Evolutionary conservation across 2,888 invertebrate genomes (phyloP).

Genomic region (Tortricodes alternella): DNA sequence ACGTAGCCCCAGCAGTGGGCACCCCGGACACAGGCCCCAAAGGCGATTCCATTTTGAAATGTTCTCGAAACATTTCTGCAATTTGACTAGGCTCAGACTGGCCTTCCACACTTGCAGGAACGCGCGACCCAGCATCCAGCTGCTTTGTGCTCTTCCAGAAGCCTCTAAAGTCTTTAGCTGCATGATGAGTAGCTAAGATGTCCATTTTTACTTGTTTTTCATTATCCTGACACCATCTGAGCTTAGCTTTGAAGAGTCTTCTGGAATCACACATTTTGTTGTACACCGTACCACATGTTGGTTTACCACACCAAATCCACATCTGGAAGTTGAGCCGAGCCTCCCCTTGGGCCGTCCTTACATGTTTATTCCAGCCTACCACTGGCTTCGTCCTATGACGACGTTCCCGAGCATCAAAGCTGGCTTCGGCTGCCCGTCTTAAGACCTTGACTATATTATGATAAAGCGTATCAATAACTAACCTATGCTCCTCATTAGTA

Average conservation of each 20-base stretch:
- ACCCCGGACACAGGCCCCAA: neutral
- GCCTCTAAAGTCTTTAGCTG: neutral
- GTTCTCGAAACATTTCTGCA: neutral
- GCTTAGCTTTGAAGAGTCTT: neutral
- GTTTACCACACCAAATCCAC: neutral
- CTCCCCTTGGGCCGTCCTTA: neutral
- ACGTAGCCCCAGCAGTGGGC: neutral
- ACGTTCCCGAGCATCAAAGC: neutral
- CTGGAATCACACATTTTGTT: neutral
- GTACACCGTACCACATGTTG: neutral
- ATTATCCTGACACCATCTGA: neutral
- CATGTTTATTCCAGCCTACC: neutral
- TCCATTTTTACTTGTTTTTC: neutral
- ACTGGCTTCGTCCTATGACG: neutral
- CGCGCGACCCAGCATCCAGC: neutral
- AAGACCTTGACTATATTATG: neutral
- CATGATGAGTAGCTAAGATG: neutral
- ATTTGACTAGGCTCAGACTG: neutral
- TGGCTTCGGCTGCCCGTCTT: neutral
- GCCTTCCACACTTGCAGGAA: neutral
- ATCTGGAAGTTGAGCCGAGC: neutral
- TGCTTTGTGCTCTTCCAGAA: neutral
- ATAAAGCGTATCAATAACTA: neutral
- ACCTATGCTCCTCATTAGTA: neutral
- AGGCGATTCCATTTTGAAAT: neutral